Conservation (phyloP, 2,113 vertebrate species). For the Camelus bactrianus region DNA sequence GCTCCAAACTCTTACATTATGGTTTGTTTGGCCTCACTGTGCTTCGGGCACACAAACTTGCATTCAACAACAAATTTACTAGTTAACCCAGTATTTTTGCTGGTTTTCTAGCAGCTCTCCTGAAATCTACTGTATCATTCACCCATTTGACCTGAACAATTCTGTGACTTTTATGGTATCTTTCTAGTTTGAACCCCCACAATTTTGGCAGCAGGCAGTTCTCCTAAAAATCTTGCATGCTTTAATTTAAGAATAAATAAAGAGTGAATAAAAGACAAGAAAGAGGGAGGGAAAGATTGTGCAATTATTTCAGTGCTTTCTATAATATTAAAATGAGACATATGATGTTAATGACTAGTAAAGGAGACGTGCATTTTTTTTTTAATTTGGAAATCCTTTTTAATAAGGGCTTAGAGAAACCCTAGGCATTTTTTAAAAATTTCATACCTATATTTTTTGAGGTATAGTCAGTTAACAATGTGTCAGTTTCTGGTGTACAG, state of each 20-base stretch:
- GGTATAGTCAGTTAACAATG: no score
- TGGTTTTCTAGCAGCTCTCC: neutral
- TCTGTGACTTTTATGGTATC: neutral
- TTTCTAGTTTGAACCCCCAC: neutral
- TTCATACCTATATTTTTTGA: no score
- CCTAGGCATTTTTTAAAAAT: no score
- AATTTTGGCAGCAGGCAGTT: neutral
- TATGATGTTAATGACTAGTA: neutral
- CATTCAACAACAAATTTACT: neutral
- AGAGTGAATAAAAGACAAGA: slow-evolving; percentile 1
- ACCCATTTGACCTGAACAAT: neutral
- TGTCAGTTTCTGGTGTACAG: no score
- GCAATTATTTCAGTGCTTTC: slow-evolving; percentile 26
- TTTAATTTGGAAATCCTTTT: no score
- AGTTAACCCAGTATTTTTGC: slow-evolving; percentile 30
- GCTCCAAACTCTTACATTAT: neutral
- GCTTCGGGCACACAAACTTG: neutral
- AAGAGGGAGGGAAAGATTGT: neutral
- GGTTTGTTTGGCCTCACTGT: neutral
- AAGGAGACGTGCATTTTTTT: neutral
- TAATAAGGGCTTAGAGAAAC: no score
- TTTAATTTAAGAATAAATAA: slow-evolving; percentile 52
- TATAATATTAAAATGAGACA: neutral
- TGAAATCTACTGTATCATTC: neutral
- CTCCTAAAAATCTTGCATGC: slow-evolving; percentile 30